These are phyloP conservation scores for Promerops cafer DNA, from an alignment of 2,113 vertebrate genomes.

Conservation along the genomic window DNA sequence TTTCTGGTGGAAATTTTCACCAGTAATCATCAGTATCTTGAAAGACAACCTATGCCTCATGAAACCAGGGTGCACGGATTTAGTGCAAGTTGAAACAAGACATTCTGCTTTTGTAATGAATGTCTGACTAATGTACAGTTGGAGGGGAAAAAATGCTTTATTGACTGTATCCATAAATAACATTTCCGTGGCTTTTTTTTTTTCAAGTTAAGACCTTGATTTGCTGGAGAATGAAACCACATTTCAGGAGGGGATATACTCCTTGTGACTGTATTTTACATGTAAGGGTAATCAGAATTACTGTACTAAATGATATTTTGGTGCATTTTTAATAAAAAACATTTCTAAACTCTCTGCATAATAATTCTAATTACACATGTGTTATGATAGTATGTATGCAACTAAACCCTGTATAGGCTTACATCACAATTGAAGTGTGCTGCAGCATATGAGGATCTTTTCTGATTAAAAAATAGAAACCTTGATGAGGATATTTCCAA, in stretches of 20 bases:
- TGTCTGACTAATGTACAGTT: neutral
- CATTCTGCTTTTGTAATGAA: neutral
- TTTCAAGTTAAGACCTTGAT: neutral
- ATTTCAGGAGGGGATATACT: neutral
- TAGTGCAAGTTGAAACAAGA: neutral
- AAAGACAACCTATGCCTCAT: neutral
- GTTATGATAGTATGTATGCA: neutral
- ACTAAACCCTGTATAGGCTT: neutral
- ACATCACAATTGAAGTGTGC: neutral
- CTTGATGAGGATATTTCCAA: neutral
- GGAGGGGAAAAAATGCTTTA: neutral
- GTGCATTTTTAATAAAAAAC: neutral
- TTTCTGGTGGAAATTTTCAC: neutral
- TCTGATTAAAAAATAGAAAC: neutral
- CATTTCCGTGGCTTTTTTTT: accelerated
- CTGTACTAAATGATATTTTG: neutral
- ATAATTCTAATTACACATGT: neutral
- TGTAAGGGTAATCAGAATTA: neutral
- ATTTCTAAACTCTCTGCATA: neutral
- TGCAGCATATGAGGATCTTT: neutral
- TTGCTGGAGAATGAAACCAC: neutral
- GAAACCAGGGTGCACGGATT: neutral
- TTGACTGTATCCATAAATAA: neutral
- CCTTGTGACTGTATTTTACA: neutral
- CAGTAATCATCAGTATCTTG: neutral